Evolutionary conservation across 2,888 invertebrate species (phyloP).

Genomic region (Bhutanitis thaidina): DNA sequence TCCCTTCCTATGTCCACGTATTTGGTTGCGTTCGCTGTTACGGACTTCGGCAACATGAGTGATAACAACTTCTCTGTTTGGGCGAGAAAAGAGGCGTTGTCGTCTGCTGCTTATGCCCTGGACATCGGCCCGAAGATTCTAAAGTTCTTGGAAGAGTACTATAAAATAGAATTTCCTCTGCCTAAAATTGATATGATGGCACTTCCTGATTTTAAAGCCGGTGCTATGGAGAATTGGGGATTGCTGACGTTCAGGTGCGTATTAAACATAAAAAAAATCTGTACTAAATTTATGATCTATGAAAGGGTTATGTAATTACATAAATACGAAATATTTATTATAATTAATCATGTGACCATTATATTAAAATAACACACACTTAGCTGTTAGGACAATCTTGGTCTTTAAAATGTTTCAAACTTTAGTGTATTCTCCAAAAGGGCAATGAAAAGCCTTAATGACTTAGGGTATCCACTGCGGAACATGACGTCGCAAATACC

Average conservation of each 20-base stretch:
- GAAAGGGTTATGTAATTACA: too few species aligned
- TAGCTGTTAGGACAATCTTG: too few species aligned
- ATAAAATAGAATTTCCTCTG: slow-evolving; percentile 87
- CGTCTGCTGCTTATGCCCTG: slow-evolving; percentile 87
- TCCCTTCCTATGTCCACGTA: slow-evolving; percentile 95
- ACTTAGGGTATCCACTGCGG: too few species aligned
- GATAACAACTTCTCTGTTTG: slow-evolving; percentile 84
- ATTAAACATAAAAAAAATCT: neutral
- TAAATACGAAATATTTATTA: too few species aligned
- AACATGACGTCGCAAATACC: too few species aligned
- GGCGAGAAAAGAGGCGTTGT: slow-evolving; percentile 84
- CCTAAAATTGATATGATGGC: slow-evolving; percentile 96
- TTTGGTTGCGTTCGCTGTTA: slow-evolving; percentile 90
- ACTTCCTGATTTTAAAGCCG: slow-evolving; percentile 92
- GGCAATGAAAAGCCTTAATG: too few species aligned
- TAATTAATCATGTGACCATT: too few species aligned
- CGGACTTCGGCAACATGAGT: slow-evolving; percentile 83
- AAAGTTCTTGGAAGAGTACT: slow-evolving; percentile 85
- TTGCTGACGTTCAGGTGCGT: slow-evolving; percentile 85
- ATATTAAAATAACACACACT: too few species aligned
- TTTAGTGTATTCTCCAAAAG: too few species aligned
- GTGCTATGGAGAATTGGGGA: slow-evolving; percentile 96
- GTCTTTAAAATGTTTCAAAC: too few species aligned
- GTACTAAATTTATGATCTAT: too few species aligned
- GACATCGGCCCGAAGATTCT: slow-evolving; percentile 88